A percentile compares a stretch with the other conserved stretches of the same genome.
Evolutionary conservation across 1,140 invertebrate species (phyloP).

Genomic region (Portunus trituberculatus): DNA sequence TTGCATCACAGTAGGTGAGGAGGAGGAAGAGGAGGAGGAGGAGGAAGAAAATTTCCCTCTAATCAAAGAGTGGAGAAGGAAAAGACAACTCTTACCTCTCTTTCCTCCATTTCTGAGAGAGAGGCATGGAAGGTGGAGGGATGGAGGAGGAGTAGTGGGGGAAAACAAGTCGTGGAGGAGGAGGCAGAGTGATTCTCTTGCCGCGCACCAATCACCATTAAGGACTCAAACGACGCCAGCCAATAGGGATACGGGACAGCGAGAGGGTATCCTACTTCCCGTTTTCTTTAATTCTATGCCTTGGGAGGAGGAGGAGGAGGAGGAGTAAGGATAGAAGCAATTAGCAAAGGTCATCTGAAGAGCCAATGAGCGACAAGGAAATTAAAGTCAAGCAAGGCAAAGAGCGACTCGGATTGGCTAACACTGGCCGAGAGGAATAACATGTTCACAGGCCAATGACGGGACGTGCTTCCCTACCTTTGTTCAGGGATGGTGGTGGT

Average conservation of each 20-base stretch:
- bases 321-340: neutral
- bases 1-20: neutral
- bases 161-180: neutral
- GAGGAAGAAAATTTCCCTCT: neutral
- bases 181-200: neutral
- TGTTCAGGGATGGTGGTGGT: neutral
- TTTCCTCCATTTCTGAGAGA: too few relatives aligned
- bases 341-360: too few relatives aligned
- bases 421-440: too few relatives aligned
- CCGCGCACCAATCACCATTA: neutral
- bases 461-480: neutral
- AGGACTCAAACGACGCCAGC: neutral
- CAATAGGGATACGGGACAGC: neutral
- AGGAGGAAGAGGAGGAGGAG: conserved; percentile 4
- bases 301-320: neutral
- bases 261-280: neutral
- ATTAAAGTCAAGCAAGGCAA: too few relatives aligned
- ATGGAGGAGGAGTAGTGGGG: neutral
- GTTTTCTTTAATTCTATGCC: neutral
- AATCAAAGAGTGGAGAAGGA: neutral
- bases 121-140: neutral
- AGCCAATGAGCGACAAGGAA: too few relatives aligned
- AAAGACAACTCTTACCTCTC: neutral
- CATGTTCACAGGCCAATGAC: too few relatives aligned
- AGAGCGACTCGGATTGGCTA: too few relatives aligned